A percentile compares a stretch with the other conserved stretches of the same genome.
phyloP scores from a whole-genome alignment of 2,113 vertebrate genomes.

The Calidris pygmaea region DNA sequence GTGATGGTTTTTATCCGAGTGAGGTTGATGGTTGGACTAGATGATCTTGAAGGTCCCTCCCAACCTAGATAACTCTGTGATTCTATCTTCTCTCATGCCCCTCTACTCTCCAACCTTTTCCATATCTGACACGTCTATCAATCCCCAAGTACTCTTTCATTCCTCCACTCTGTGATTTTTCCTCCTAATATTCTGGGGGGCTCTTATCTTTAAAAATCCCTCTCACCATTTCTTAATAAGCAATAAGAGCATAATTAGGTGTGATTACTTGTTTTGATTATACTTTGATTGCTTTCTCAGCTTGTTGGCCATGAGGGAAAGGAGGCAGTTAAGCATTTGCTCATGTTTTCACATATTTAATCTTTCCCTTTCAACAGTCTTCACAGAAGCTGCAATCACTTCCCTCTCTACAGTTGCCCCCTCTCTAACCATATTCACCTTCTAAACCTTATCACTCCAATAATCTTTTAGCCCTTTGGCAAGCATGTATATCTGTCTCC shows the following conservation, averaged over 20 bases:
- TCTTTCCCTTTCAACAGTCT: not conserved
- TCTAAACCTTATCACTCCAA: not conserved
- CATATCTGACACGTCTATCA: not conserved
- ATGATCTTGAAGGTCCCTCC: no score
- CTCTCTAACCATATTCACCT: not conserved
- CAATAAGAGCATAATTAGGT: not conserved
- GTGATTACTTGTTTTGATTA: not conserved
- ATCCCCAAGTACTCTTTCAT: not conserved
- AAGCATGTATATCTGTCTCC: rapidly evolving
- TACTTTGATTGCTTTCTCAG: not conserved
- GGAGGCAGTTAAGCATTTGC: not conserved
- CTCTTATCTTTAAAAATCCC: not conserved
- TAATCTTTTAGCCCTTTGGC: not conserved
- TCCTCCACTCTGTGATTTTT: not conserved
- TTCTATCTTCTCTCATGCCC: not conserved
- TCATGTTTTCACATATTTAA: not conserved
- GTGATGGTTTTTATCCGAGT: no score
- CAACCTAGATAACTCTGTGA: no score
- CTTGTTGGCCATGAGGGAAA: not conserved
- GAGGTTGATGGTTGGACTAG: no score
- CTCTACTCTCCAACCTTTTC: not conserved
- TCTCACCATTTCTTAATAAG: not conserved
- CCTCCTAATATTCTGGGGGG: not conserved
- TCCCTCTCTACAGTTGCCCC: not conserved
- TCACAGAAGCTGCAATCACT: not conserved